Conservation (phyloP, 2,113 vertebrate species). For the Cyphomyrus plagiostoma region DNA sequence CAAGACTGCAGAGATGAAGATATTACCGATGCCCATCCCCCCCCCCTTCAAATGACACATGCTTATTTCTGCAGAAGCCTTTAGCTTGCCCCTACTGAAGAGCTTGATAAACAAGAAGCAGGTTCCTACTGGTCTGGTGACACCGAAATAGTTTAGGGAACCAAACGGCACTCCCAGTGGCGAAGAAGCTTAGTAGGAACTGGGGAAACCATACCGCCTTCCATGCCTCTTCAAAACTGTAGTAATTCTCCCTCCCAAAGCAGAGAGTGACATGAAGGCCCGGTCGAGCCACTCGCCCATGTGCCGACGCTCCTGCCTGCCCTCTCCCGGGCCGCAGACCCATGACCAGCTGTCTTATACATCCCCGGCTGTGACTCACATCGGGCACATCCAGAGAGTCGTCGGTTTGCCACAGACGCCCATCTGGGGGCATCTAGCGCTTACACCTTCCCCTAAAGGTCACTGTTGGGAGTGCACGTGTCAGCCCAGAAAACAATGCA, state of each 20-base stretch:
- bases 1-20: conserved; percentile 7
- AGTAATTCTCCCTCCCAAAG: conserved; percentile 38
- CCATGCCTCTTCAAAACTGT: conserved; percentile 29
- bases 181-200: background rate
- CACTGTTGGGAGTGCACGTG: background rate
- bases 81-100: background rate
- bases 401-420: background rate
- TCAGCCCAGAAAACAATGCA: background rate
- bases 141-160: background rate
- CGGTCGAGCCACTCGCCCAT: conserved; percentile 45
- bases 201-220: conserved; percentile 49
- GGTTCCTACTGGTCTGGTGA: background rate
- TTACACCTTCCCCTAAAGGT: background rate
- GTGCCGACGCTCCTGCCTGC: conserved; percentile 46
- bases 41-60: background rate
- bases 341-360: conserved; percentile 46
- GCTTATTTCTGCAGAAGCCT: background rate
- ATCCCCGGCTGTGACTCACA: conserved; percentile 10
- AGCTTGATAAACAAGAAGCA: conserved; percentile 3
- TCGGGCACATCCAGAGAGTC: background rate
- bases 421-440: background rate
- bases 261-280: conserved; percentile 31
- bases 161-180: background rate
- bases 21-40: background rate
- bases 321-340: conserved; percentile 50